phyloP scores from a whole-genome alignment of 1,140 invertebrate genomes.

The Drosophila pallidifrons region DNA sequence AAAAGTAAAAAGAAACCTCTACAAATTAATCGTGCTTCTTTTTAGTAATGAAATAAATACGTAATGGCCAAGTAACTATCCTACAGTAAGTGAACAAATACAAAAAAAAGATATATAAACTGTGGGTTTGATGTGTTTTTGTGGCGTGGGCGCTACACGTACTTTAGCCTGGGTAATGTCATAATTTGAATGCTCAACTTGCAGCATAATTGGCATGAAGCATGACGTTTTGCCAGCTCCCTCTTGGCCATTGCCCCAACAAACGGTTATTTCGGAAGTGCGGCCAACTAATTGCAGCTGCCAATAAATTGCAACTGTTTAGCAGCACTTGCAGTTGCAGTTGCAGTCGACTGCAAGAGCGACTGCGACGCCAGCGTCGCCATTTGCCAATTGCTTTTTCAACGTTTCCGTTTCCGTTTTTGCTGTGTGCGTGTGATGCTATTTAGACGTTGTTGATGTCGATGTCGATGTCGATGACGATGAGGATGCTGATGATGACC shows the following conservation, averaged over 20 bases:
- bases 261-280: conserved; percentile 39
- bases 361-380: conserved; percentile 8
- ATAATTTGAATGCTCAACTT: conserved; percentile 39
- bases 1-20: no score
- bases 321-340: background rate
- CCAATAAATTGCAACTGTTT: conserved; percentile 61
- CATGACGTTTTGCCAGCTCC: conserved; percentile 31
- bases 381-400: conserved; percentile 78
- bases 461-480: conserved; percentile 15
- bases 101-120: no score
- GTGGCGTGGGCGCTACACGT: background rate
- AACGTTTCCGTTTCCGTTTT: conserved; percentile 71
- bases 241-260: background rate
- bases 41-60: no score
- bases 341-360: background rate
- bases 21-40: no score
- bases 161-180: conserved; percentile 19
- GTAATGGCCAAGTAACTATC: no score
- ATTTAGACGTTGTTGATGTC: conserved; percentile 51
- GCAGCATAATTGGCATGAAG: conserved; percentile 38
- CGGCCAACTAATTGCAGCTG: conserved; percentile 62
- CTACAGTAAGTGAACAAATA: no score
- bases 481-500: conserved; percentile 45
- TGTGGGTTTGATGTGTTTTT: background rate
- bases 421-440: conserved; percentile 47